Evolutionary conservation across 1,140 invertebrate species (phyloP), one percentile per base, ranked within the genome.

Genomic region (Plutomurus gul): DNA sequence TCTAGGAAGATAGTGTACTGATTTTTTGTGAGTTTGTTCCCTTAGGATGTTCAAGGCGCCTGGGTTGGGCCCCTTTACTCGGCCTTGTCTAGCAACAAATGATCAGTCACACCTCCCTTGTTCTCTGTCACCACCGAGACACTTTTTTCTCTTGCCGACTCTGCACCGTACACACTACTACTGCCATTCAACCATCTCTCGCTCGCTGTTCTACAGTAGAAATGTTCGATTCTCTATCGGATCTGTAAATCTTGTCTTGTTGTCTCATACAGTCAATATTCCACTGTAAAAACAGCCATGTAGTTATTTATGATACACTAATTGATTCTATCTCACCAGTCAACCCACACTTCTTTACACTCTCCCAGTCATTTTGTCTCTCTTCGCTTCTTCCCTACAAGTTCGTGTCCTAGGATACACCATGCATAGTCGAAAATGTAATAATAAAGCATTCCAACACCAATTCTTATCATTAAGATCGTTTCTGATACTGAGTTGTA

Each of bases 51-150:
- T 80, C 13, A 78, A 83, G 82, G 80, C 82, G 82, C 82, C 82
- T 78, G 78, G 82, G 82, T 36, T 80, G 80, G 82, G 75, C 78
- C 82, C 79, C 71, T 80, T 76, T 43, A 75, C 70, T 81, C 80
- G 82, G 80, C 82, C 82, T 83, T 83, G 82, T 83, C 82, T 82
- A 72, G 80, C 47, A 81, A 83, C 82, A 83, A 83, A 83, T 83
- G 82, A 82, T 83, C 78, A 83, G 80, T 82, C 80, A 83, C 82
- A 83, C 82, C 82, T 83, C 82, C 72, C 82, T 82, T 83, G 82
- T 82, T 80, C 78, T 80, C 80, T 82, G 82, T 82, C 80, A 82
- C 82, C 79, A 80, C 25, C 76, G 73, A 80, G 78, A 82, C 76
- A 81, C 75, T 83, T 80, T 82, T 83, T 81, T 81, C 40, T 33